Conservation (phyloP, 2,797 vertebrate species). For the Diceros bicornis region DNA sequence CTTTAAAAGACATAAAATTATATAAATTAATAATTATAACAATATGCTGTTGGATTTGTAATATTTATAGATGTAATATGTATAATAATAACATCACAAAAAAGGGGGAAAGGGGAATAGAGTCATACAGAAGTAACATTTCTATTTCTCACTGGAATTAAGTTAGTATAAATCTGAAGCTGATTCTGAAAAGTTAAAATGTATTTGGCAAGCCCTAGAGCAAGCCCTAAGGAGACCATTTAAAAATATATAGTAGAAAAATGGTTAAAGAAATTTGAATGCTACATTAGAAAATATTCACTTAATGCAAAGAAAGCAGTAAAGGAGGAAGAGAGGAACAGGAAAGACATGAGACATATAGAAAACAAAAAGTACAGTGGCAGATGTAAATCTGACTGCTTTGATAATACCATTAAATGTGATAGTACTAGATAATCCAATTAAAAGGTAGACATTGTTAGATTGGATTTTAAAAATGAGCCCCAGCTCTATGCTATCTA, state of each 20-base stretch:
- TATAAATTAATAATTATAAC: neutral
- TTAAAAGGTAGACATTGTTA: neutral
- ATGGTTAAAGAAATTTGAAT: neutral
- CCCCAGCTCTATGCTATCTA: neutral
- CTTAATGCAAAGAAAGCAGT: neutral
- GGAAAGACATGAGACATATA: neutral
- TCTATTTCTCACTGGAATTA: neutral
- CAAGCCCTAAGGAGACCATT: neutral
- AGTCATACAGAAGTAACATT: neutral
- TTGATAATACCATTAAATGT: neutral
- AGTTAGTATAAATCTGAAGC: neutral
- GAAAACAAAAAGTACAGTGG: neutral
- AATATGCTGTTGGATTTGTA: neutral
- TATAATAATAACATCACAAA: neutral
- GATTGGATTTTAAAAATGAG: neutral
- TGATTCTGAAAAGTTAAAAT: neutral
- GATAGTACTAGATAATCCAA: neutral
- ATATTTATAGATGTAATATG: neutral
- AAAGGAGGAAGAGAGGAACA: neutral
- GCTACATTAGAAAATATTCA: neutral
- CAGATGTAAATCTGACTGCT: neutral
- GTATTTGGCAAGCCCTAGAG: neutral
- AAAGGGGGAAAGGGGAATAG: neutral
- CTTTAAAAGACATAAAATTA: neutral
- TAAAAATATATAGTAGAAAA: conserved; percentile 10